These are phyloP conservation scores for Apogon hyalosoma DNA, from an alignment of 2,797 vertebrate genomes.

Conservation along the genomic window DNA sequence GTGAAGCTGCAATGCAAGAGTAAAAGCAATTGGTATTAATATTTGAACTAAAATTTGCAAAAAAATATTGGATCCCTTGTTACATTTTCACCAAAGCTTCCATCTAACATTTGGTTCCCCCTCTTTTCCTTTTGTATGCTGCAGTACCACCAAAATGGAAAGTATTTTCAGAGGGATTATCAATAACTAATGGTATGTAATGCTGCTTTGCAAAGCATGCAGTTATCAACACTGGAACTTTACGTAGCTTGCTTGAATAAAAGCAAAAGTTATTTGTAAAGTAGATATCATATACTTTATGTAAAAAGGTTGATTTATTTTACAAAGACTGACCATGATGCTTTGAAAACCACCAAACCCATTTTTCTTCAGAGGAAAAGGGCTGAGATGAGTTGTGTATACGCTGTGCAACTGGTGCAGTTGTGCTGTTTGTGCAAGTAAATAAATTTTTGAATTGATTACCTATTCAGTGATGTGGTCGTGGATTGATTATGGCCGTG, in stretches of 20 bases:
- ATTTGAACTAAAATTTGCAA: too few species aligned
- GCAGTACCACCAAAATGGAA: constrained; percentile 29
- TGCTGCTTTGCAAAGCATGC: constrained; percentile 37
- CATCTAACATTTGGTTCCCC: constrained; percentile 63
- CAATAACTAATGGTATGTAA: constrained; percentile 10
- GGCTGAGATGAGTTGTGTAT: constrained; percentile 60
- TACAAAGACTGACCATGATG: constrained; percentile 68
- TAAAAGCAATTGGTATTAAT: too few species aligned
- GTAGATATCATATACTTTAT: constrained; percentile 56
- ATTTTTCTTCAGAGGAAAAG: constrained; percentile 50
- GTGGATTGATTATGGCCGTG: constrained; percentile 3
- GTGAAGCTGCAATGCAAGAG: neutral
- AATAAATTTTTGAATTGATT: constrained; percentile 75
- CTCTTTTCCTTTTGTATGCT: constrained; percentile 30
- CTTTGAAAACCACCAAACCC: constrained; percentile 61
- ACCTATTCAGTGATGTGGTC: neutral
- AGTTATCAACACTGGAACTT: constrained; percentile 20
- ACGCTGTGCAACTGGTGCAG: constrained; percentile 80
- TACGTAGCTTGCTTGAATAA: constrained; percentile 23
- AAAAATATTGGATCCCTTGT: constrained; percentile 7
- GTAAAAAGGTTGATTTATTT: constrained; percentile 75
- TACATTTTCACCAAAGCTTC: constrained; percentile 50
- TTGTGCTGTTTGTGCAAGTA: constrained; percentile 79
- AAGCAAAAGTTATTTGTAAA: constrained; percentile 28
- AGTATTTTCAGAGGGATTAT: constrained; percentile 6